Evolutionary conservation across 2,113 vertebrate genomes (phyloP).

Genomic region (Penelope pileata): DNA sequence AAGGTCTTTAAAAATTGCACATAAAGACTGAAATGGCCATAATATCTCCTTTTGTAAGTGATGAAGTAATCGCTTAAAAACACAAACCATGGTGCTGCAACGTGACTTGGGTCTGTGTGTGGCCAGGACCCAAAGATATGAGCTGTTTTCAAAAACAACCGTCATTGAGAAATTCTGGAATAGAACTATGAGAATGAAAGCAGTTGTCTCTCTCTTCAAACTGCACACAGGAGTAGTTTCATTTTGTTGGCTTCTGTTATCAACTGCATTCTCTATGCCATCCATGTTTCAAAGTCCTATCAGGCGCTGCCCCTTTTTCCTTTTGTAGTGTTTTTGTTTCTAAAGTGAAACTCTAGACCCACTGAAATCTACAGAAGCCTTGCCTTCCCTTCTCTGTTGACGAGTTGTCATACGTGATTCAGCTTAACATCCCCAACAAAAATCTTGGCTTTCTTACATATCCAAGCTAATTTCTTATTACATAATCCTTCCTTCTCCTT

Average conservation of each 20-base stretch:
- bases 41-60: neutral
- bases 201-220: neutral
- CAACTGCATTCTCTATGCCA: neutral
- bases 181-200: neutral
- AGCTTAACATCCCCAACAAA: neutral
- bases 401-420: neutral
- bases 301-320: neutral
- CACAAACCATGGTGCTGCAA: neutral
- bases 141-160: neutral
- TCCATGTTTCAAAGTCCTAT: neutral
- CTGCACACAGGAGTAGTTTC: neutral
- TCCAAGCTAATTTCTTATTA: neutral
- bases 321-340: neutral
- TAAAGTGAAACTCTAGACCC: neutral
- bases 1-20: conserved; percentile 13
- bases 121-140: neutral
- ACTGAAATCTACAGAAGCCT: neutral
- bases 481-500: neutral
- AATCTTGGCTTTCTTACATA: neutral
- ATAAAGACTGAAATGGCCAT: neutral
- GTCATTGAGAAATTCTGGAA: neutral
- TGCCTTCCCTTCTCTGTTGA: neutral
- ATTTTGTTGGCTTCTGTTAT: neutral
- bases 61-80: neutral
- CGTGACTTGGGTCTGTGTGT: neutral